Evolutionary conservation across 1,140 invertebrate genomes (phyloP).

Genomic region (Tetramorium simillimum): DNA sequence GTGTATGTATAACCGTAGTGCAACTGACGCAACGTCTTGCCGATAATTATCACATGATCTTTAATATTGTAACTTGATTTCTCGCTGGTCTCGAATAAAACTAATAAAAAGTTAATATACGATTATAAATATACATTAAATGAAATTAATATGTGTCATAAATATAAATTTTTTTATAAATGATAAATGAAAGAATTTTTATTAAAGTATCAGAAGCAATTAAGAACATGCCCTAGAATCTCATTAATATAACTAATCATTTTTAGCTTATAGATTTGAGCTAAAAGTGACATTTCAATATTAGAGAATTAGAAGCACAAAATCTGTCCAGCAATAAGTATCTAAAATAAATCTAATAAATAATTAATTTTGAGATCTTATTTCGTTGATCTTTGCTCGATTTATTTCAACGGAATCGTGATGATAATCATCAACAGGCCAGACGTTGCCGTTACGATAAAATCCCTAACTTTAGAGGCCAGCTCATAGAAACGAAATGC

Average conservation of each 20-base stretch:
- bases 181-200: neutral
- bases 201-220: constrained; percentile 11
- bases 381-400: neutral
- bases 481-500: constrained; percentile 69
- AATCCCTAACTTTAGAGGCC: constrained; percentile 68
- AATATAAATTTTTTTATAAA: constrained; percentile 37
- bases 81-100: neutral
- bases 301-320: neutral
- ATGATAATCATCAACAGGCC: constrained; percentile 62
- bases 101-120: neutral
- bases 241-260: neutral
- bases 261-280: neutral
- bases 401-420: neutral
- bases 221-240: neutral
- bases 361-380: neutral
- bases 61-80: neutral
- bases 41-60: constrained; percentile 53
- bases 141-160: neutral
- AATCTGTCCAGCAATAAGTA: too few relatives aligned
- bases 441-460: constrained; percentile 58
- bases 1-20: constrained; percentile 55
- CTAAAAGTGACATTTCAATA: neutral
- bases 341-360: too few relatives aligned
- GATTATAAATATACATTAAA: neutral
- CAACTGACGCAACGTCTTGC: constrained; percentile 62